These are phyloP conservation scores for Lepus timidus DNA, from an alignment of 2,113 vertebrate genomes.

Conservation along the genomic window DNA sequence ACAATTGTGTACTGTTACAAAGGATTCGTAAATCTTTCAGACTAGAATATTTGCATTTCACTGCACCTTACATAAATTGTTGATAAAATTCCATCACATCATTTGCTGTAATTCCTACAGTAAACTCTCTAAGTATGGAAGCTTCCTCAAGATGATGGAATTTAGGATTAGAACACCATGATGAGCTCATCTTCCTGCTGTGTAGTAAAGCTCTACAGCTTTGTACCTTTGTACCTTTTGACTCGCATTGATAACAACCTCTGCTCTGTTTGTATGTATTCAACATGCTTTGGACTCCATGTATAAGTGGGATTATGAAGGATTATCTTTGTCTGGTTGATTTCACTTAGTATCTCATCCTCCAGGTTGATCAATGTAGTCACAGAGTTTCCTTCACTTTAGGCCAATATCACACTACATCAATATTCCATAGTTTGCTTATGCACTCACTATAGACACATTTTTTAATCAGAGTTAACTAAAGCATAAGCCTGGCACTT, in stretches of 20 bases:
- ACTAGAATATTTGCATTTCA: neutral
- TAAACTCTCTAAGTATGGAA: neutral
- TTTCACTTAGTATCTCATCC: neutral
- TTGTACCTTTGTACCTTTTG: neutral
- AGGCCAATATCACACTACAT: neutral
- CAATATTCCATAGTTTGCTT: neutral
- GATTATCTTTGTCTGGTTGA: too few relatives aligned
- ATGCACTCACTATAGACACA: neutral
- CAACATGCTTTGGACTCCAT: neutral
- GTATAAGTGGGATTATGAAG: neutral
- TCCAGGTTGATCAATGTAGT: neutral
- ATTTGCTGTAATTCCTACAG: neutral
- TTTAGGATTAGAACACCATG: neutral
- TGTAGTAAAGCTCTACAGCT: neutral
- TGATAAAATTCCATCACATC: neutral
- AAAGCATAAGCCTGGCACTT: neutral
- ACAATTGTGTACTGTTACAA: neutral
- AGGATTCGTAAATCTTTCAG: neutral
- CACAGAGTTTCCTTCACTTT: neutral
- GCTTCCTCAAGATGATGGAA: neutral
- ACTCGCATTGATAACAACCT: neutral
- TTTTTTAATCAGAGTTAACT: neutral
- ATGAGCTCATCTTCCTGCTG: neutral
- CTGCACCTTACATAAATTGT: neutral
- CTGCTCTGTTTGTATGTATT: neutral